phyloP scores from a whole-genome alignment of 2,888 invertebrate genomes.

The Stenodema calcarata region DNA sequence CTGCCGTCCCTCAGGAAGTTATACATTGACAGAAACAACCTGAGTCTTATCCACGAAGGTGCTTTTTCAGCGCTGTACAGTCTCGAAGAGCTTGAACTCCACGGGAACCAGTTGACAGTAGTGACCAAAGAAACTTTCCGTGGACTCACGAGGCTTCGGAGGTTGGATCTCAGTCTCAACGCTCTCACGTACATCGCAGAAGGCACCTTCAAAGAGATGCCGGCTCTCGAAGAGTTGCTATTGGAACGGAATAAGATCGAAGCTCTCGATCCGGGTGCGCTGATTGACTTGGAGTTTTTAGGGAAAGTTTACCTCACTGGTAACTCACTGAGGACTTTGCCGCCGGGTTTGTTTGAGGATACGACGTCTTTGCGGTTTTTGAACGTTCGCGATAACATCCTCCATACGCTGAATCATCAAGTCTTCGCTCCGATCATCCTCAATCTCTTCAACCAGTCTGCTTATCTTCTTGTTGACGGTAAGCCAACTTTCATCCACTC shows the following conservation, averaged over 20 bases:
- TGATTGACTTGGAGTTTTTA: conserved; percentile 77
- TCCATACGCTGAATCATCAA: conserved; percentile 78
- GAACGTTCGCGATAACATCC: conserved; percentile 78
- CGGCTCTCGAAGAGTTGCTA: conserved; percentile 74
- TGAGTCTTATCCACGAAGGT: conserved; percentile 82
- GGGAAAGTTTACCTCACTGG: conserved; percentile 76
- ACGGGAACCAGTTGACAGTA: conserved; percentile 76
- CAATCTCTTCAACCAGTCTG: conserved; percentile 76
- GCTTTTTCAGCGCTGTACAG: conserved; percentile 78
- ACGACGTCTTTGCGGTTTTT: conserved; percentile 75
- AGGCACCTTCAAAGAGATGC: conserved; percentile 79
- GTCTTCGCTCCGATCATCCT: conserved; percentile 79
- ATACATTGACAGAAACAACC: conserved; percentile 83
- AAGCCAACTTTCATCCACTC: conserved; percentile 60
- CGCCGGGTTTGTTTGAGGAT: conserved; percentile 75
- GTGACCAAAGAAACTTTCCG: conserved; percentile 77
- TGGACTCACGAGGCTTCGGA: conserved; percentile 75
- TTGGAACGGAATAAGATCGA: conserved; percentile 66
- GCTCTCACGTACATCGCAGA: conserved; percentile 79
- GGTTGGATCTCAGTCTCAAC: conserved; percentile 77
- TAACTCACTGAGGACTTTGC: conserved; percentile 76
- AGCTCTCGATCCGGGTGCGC: conserved; percentile 77
- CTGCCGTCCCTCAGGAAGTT: conserved; percentile 76
- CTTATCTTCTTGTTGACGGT: conserved; percentile 81
- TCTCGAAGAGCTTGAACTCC: conserved; percentile 81